phyloP scores from a whole-genome alignment of 2,888 invertebrate species.

The Limnephilus rhombicus region DNA sequence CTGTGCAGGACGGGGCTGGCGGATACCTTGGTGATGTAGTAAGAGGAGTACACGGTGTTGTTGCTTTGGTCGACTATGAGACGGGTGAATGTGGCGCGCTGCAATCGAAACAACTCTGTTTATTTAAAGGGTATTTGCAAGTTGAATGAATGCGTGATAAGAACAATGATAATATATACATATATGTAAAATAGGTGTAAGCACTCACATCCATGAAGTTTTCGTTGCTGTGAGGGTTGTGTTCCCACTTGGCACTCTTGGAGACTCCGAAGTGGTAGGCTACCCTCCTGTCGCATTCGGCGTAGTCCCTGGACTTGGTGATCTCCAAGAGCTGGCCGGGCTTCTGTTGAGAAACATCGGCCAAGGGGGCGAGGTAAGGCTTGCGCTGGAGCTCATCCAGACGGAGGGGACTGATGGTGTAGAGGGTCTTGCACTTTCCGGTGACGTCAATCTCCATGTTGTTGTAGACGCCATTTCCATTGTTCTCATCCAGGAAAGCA shows the following conservation, averaged over 20 bases:
- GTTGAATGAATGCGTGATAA: background rate
- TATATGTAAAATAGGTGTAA: background rate
- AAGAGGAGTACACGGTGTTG: conserved; percentile 82
- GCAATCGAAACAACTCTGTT: conserved; percentile 64
- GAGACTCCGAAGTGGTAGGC: conserved; percentile 83
- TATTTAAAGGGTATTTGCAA: background rate
- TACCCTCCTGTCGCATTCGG: conserved; percentile 80
- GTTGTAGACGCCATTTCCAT: conserved; percentile 79
- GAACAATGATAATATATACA: too few relatives aligned
- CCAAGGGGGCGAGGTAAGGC: conserved; percentile 76
- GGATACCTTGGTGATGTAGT: conserved; percentile 80
- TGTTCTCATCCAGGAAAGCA: conserved; percentile 74
- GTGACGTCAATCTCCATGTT: conserved; percentile 85
- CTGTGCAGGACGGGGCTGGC: conserved; percentile 79
- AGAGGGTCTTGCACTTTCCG: conserved; percentile 81
- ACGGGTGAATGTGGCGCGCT: conserved; percentile 78
- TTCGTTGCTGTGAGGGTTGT: conserved; percentile 74
- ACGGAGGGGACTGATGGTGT: conserved; percentile 81
- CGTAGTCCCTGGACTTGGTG: conserved; percentile 83
- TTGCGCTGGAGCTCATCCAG: conserved; percentile 77
- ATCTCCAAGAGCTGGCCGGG: conserved; percentile 78
- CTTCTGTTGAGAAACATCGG: conserved; percentile 69
- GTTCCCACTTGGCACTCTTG: conserved; percentile 76
- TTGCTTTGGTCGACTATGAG: conserved; percentile 78
- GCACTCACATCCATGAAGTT: conserved; percentile 75